A percentile compares a stretch with the other conserved stretches of the same genome.
Evolutionary conservation across 2,113 vertebrate genomes (phyloP).

Genomic region (Rhineura floridana): DNA sequence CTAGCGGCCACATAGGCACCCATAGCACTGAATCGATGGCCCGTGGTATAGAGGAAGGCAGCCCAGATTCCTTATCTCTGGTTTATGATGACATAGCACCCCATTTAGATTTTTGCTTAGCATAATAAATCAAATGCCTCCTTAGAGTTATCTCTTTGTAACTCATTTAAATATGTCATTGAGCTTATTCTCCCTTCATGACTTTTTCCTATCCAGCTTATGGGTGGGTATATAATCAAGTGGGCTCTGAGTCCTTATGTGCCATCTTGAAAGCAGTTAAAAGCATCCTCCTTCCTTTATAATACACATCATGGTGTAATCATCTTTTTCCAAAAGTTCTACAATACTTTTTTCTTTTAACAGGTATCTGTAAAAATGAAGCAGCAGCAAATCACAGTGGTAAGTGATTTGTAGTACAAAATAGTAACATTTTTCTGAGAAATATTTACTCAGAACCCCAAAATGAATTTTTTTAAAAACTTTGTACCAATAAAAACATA

Average conservation of each 20-base stretch:
- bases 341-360: slow-evolving; percentile 39
- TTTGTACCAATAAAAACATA: neutral
- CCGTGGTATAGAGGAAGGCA: no score
- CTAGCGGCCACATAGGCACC: no score
- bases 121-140: neutral
- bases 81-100: no score
- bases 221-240: neutral
- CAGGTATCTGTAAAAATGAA: slow-evolving; percentile 46
- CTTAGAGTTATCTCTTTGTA: neutral
- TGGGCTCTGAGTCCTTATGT: neutral
- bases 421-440: neutral
- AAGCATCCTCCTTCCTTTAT: neutral
- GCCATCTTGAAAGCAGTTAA: neutral
- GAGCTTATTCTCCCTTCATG: neutral
- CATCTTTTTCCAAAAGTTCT: neutral
- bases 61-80: no score
- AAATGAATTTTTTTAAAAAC: neutral
- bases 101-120: neutral
- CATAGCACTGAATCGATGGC: no score
- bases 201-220: neutral
- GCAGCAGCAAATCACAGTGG: slow-evolving; percentile 3
- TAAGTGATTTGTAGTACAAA: slow-evolving; percentile 59
- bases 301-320: neutral
- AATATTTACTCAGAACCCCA: neutral
- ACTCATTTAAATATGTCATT: neutral